Conservation (phyloP, 2,113 vertebrate genomes). For the Picathartes gymnocephalus region DNA sequence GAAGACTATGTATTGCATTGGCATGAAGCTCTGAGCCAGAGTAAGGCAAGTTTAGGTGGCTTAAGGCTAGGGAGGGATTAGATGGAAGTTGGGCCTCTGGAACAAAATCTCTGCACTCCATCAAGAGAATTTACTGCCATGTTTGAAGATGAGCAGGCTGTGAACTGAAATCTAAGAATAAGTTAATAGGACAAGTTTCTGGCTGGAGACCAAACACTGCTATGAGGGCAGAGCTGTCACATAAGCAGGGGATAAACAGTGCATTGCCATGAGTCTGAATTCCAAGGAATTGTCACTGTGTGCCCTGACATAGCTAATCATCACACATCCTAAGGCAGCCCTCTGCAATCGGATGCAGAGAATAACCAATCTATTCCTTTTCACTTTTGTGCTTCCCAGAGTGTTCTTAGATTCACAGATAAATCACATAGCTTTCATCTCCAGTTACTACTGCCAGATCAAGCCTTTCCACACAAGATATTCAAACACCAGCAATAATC, state of each 20-base stretch:
- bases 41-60: not conserved
- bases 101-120: not conserved
- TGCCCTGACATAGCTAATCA: accelerated
- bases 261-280: not conserved
- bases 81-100: not conserved
- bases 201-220: not conserved
- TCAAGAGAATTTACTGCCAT: not conserved
- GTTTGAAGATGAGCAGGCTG: not conserved
- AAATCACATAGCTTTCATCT: not conserved
- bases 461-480: not conserved
- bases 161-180: not conserved
- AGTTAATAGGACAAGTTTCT: not conserved
- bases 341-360: not conserved
- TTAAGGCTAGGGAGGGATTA: not conserved
- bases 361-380: not conserved
- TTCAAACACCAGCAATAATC: not conserved
- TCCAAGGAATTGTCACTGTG: not conserved
- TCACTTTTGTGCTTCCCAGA: not conserved
- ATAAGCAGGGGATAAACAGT: not conserved
- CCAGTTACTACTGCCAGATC: not conserved
- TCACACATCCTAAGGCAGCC: not conserved
- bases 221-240: not conserved
- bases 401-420: not conserved
- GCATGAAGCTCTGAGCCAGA: not conserved
- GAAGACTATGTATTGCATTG: not conserved